Evolutionary conservation across 2,797 vertebrate genomes (phyloP).

Genomic region (Tragelaphus oryx): DNA sequence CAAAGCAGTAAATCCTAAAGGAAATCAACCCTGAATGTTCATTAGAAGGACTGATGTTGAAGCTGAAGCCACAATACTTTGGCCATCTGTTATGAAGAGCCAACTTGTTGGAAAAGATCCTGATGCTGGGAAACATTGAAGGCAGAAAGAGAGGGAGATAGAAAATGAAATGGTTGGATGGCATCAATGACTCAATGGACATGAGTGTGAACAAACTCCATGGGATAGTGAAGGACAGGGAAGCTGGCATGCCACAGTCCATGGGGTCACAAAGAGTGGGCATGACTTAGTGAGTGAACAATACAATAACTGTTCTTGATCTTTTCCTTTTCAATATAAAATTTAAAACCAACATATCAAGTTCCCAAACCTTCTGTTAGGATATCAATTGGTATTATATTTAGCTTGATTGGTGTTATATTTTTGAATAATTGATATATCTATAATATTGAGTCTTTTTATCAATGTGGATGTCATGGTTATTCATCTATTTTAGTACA

Average conservation of each 20-base stretch:
- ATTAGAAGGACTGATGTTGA: background rate
- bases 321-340: background rate
- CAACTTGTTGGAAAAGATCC: background rate
- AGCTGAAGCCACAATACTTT: background rate
- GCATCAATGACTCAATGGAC: background rate
- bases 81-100: background rate
- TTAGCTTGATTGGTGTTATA: background rate
- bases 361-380: background rate
- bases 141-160: background rate
- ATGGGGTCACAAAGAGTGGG: background rate
- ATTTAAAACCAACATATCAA: background rate
- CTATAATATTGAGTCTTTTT: background rate
- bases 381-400: background rate
- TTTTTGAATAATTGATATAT: background rate
- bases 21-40: background rate
- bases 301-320: background rate
- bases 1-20: background rate
- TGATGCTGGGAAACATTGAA: background rate
- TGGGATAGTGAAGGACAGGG: background rate
- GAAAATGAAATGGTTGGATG: background rate
- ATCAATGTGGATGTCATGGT: background rate
- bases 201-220: background rate
- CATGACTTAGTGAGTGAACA: background rate
- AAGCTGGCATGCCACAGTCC: background rate
- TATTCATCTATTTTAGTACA: background rate